A percentile compares a stretch with the other conserved stretches of the same genome.
Evolutionary conservation across 2,888 invertebrate species (phyloP).

Genomic region (Blera fallax): DNA sequence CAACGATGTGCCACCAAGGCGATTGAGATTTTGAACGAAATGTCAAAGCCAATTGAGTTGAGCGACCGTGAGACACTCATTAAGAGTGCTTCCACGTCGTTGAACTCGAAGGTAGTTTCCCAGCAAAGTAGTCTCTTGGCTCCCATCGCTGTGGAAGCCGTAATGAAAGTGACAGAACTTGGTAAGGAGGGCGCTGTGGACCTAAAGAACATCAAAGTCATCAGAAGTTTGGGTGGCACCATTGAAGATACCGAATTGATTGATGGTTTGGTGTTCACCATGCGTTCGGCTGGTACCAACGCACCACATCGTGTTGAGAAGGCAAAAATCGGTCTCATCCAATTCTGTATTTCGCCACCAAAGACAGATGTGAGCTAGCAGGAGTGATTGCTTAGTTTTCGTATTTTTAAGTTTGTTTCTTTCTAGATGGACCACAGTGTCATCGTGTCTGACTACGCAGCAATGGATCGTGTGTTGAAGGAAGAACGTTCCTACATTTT

Average conservation of each 20-base stretch:
- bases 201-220: conserved; percentile 97
- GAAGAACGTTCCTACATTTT: conserved; percentile 99
- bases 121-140: conserved; percentile 98
- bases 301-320: conserved; percentile 97
- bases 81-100: conserved; percentile 97
- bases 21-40: conserved; percentile 87
- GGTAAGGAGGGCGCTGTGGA: conserved; percentile 91
- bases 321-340: conserved; percentile 98
- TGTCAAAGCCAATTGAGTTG: conserved; percentile 93
- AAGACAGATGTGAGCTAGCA: conserved; percentile 95
- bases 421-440: conserved; percentile 96
- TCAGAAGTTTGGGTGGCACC: conserved; percentile 97
- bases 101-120: conserved; percentile 99
- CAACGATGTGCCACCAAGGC: conserved; percentile 85
- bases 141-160: conserved; percentile 98
- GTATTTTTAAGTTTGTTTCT: neutral
- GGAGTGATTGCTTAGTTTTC: neutral
- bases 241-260: conserved; percentile 98
- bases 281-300: conserved; percentile 92
- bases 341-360: conserved; percentile 99
- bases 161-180: conserved; percentile 86
- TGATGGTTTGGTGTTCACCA: conserved; percentile 97
- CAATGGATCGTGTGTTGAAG: conserved; percentile 98
- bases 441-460: conserved; percentile 98
- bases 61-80: conserved; percentile 92